Percentiles rank a stretch among this genome's conserved stretches.
Evolutionary conservation across 2,113 vertebrate genomes (phyloP).

Genomic region (Eulemur macaco): DNA sequence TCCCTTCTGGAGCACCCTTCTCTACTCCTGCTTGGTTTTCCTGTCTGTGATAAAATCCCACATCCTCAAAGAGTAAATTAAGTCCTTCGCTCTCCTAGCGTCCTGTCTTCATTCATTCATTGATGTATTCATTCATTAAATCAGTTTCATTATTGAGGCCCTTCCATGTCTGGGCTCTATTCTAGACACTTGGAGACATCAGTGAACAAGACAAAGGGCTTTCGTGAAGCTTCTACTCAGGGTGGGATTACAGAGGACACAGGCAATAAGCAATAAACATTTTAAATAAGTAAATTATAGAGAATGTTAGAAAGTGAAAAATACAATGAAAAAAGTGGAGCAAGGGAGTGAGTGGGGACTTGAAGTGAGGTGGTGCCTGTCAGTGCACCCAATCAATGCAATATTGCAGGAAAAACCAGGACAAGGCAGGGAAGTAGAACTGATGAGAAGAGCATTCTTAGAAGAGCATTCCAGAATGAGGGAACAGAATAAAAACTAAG

Average conservation of each 20-base stretch:
- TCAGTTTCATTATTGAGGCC: neutral
- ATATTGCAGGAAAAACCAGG: neutral
- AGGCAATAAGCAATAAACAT: neutral
- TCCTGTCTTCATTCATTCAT: neutral
- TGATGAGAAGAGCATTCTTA: neutral
- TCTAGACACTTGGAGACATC: neutral
- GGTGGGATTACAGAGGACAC: neutral
- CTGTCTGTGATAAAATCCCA: neutral
- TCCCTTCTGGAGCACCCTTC: neutral
- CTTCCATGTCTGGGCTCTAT: neutral
- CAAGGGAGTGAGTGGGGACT: fast-evolving
- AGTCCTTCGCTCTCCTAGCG: neutral
- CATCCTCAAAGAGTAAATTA: neutral
- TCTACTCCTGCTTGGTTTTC: neutral
- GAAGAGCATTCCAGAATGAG: neutral
- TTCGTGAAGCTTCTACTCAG: neutral
- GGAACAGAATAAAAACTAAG: neutral
- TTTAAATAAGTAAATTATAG: neutral
- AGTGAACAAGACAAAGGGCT: neutral
- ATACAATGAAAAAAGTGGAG: neutral
- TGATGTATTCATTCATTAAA: neutral
- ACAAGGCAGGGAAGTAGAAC: too few species aligned
- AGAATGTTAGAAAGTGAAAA: neutral
- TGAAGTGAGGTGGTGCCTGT: neutral
- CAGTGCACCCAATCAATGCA: neutral